Conservation (phyloP, 2,888 invertebrate species). For the Sinopyrophorus schimmeli region DNA sequence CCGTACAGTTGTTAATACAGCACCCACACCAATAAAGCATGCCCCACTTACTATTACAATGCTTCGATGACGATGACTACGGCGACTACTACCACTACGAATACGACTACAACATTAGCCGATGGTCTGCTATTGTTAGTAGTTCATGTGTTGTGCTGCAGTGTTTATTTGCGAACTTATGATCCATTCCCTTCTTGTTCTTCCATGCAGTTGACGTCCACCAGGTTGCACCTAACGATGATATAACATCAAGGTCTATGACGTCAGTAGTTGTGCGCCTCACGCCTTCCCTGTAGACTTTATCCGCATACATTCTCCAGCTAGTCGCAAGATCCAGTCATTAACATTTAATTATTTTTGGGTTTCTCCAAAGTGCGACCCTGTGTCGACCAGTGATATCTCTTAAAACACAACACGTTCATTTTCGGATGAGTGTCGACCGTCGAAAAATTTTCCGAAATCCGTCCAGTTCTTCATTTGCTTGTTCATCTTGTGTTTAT, state of each 20-base stretch:
- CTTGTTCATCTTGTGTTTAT: constrained; percentile 11
- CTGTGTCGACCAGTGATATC: neutral
- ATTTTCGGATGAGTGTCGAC: too few relatives aligned
- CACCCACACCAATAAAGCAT: constrained; percentile 31
- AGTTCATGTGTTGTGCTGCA: neutral
- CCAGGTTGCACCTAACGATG: constrained; percentile 32
- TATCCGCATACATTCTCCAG: constrained; percentile 32
- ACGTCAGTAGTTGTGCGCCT: constrained; percentile 40
- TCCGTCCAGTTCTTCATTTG: too few relatives aligned
- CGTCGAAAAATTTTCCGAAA: too few relatives aligned
- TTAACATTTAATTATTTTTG: constrained; percentile 25
- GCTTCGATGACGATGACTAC: constrained; percentile 8
- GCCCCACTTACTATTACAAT: constrained; percentile 30
- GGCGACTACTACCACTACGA: neutral
- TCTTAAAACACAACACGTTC: too few relatives aligned
- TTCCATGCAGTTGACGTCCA: constrained; percentile 24
- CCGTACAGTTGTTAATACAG: constrained; percentile 20
- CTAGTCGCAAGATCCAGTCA: constrained; percentile 27
- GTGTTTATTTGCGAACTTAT: constrained; percentile 1
- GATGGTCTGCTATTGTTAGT: constrained; percentile 4
- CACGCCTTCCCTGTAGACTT: constrained; percentile 34
- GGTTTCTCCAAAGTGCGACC: constrained; percentile 8
- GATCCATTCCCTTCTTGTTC: neutral
- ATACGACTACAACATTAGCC: constrained; percentile 8
- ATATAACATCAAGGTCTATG: constrained; percentile 41